These are phyloP conservation scores for Phengaris arion DNA, from an alignment of 2,888 invertebrate genomes.

Conservation along the genomic window DNA sequence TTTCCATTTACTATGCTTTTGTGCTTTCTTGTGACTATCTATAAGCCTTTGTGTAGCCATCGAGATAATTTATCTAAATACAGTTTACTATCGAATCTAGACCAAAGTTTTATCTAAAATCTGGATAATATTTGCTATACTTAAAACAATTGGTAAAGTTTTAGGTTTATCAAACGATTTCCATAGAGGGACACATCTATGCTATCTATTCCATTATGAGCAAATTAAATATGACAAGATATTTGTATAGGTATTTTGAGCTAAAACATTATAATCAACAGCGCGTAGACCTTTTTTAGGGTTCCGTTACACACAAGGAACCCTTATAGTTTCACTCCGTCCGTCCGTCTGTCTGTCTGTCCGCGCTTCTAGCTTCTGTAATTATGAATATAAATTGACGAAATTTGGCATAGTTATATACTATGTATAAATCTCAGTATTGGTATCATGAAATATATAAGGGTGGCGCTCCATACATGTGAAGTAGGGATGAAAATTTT, in stretches of 20 bases:
- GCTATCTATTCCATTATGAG: conserved; percentile 19
- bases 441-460: too few relatives aligned
- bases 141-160: conserved; percentile 29
- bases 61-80: conserved; percentile 26
- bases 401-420: too few relatives aligned
- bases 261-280: neutral
- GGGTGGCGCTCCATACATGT: too few relatives aligned
- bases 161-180: conserved; percentile 32
- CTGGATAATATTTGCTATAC: conserved; percentile 25
- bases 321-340: too few relatives aligned
- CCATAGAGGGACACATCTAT: conserved; percentile 17
- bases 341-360: too few relatives aligned
- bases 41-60: conserved; percentile 24
- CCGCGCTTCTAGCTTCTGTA: too few relatives aligned
- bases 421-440: too few relatives aligned
- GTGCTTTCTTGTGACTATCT: conserved; percentile 18
- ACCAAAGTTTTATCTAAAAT: conserved; percentile 22
- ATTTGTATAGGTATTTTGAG: neutral
- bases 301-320: too few relatives aligned
- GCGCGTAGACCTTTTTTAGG: too few relatives aligned
- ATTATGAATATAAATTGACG: too few relatives aligned
- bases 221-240: conserved; percentile 18
- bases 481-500: too few relatives aligned
- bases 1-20: conserved; percentile 12
- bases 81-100: conserved; percentile 28